Evolutionary conservation across 2,888 invertebrate species (phyloP).

Genomic region (Campoplex nolae): DNA sequence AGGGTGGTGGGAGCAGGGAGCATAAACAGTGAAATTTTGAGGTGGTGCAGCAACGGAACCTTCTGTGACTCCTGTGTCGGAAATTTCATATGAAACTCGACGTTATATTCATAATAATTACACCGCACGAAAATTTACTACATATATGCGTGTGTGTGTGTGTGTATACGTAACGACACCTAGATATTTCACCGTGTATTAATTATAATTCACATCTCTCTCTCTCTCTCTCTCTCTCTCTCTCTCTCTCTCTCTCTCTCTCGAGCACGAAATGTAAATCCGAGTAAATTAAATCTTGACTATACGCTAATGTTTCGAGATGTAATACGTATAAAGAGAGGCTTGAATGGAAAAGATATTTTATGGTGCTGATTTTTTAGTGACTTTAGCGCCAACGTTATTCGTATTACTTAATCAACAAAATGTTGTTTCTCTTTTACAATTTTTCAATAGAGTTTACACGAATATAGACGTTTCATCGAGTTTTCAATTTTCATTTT

Average conservation of each 20-base stretch:
- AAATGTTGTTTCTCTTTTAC: neutral
- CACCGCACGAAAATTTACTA: constrained; percentile 27
- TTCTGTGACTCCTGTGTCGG: constrained; percentile 29
- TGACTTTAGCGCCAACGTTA: neutral
- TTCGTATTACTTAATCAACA: neutral
- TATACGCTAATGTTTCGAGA: neutral
- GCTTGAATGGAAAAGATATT: neutral
- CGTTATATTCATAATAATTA: constrained; percentile 53
- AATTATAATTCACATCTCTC: constrained; percentile 37
- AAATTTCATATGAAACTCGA: constrained; percentile 54
- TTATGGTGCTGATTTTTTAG: neutral
- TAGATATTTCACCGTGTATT: constrained; percentile 10
- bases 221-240: neutral
- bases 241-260: neutral
- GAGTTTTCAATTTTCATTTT: neutral
- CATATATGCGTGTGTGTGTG: neutral
- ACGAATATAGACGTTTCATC: neutral
- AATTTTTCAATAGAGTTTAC: neutral
- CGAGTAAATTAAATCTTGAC: constrained; percentile 29
- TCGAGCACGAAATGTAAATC: constrained; percentile 18
- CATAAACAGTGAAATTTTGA: constrained; percentile 61
- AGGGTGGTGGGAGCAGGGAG: constrained; percentile 40
- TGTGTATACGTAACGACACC: neutral
- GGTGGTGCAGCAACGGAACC: constrained; percentile 26
- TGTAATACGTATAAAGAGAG: constrained; percentile 2